phyloP scores from a whole-genome alignment of 2,888 invertebrate species.

The Notocelia uddmanniana region DNA sequence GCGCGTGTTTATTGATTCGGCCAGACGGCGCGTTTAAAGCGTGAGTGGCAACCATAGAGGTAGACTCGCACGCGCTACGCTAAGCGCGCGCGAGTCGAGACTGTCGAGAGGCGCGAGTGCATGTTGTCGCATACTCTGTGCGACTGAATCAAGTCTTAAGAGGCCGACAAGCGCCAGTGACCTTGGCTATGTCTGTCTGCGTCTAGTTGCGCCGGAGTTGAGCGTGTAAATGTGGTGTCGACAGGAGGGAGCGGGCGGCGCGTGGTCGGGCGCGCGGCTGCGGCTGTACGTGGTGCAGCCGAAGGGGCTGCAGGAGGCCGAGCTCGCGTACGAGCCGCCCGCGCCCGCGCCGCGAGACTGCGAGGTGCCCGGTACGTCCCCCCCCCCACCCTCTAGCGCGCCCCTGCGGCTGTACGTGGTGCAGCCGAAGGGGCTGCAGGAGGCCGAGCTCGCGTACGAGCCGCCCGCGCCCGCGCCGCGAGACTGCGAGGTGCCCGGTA shows the following conservation, averaged over 20 bases:
- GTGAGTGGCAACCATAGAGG: too few relatives aligned
- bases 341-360: slow-evolving; percentile 53
- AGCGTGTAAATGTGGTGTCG: background rate
- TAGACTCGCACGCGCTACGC: too few relatives aligned
- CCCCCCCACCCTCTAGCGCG: too few relatives aligned
- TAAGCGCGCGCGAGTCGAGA: too few relatives aligned
- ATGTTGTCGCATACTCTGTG: too few relatives aligned
- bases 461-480: slow-evolving; percentile 67
- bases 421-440: slow-evolving; percentile 95
- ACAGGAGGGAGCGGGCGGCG: slow-evolving; percentile 54
- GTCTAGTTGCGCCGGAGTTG: too few relatives aligned
- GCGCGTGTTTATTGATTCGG: too few relatives aligned
- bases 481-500: slow-evolving; percentile 47
- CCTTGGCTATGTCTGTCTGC: too few relatives aligned
- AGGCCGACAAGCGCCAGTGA: too few relatives aligned
- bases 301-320: slow-evolving; percentile 94
- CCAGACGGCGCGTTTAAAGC: too few relatives aligned
- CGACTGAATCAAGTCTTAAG: too few relatives aligned
- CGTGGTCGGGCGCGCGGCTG: slow-evolving; percentile 61
- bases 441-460: slow-evolving; percentile 90
- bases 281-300: slow-evolving; percentile 93
- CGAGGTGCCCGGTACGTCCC: slow-evolving; percentile 47
- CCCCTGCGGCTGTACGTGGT: slow-evolving; percentile 89
- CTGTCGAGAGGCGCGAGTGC: too few relatives aligned
- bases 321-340: slow-evolving; percentile 87